Percentiles rank a stretch among this genome's conserved stretches.
These are phyloP conservation scores for Drosophila leontia DNA, from an alignment of 1,140 invertebrate species.

Conservation along the genomic window DNA sequence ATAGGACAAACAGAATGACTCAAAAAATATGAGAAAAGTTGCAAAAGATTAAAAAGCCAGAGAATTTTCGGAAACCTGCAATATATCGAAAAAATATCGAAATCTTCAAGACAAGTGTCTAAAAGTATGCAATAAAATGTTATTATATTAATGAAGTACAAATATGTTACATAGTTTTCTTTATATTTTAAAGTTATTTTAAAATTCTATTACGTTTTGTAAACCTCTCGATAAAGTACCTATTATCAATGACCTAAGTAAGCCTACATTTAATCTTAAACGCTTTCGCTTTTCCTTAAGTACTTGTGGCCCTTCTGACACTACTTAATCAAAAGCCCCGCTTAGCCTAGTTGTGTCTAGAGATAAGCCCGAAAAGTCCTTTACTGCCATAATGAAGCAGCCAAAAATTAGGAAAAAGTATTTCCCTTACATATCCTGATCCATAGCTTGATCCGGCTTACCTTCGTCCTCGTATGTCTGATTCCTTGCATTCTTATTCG, in stretches of 20 bases:
- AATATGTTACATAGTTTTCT: background rate
- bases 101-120: background rate
- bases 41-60: background rate
- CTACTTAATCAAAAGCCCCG: background rate
- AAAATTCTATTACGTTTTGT: background rate
- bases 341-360: slow-evolving; percentile 9
- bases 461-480: slow-evolving; percentile 7
- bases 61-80: no score
- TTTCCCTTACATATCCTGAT: slow-evolving; percentile 24
- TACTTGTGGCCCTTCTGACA: background rate
- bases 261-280: background rate
- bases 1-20: background rate
- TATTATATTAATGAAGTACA: background rate
- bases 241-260: background rate
- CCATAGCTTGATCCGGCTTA: slow-evolving; percentile 38
- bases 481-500: slow-evolving; percentile 3
- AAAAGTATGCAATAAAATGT: background rate
- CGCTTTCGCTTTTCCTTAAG: background rate
- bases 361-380: background rate
- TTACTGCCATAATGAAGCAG: slow-evolving; percentile 8
- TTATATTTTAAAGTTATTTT: background rate
- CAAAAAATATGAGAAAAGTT: background rate
- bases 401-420: slow-evolving; percentile 12
- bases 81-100: no score
- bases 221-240: background rate